Conservation (phyloP, 1,140 invertebrate genomes). For the Ladona fulva region DNA sequence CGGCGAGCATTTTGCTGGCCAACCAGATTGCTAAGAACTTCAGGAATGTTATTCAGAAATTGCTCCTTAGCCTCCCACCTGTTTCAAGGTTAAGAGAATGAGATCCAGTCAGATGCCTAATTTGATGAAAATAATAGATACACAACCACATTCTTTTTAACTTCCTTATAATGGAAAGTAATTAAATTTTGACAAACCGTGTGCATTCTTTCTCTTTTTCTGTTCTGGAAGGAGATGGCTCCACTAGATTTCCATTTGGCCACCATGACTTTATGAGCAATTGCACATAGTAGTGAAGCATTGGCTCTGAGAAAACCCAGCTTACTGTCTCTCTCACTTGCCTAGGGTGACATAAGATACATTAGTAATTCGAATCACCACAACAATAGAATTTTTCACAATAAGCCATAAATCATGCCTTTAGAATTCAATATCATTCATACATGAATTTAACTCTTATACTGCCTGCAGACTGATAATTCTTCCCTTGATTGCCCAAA, state of each 20-base stretch:
- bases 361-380: too few relatives aligned
- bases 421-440: too few relatives aligned
- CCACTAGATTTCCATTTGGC: conserved; percentile 65
- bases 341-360: conserved; percentile 37
- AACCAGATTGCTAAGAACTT: conserved; percentile 71
- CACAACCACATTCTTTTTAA: background rate
- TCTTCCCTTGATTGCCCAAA: too few relatives aligned
- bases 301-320: conserved; percentile 80
- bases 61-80: conserved; percentile 52
- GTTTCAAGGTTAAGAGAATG: background rate
- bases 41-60: conserved; percentile 63
- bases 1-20: conserved; percentile 73
- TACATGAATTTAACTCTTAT: too few relatives aligned
- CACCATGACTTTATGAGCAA: conserved; percentile 78
- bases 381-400: too few relatives aligned
- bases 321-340: conserved; percentile 80
- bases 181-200: conserved; percentile 18
- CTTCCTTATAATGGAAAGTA: background rate
- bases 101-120: background rate
- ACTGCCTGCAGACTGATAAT: too few relatives aligned
- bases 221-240: conserved; percentile 43
- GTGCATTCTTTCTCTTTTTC: conserved; percentile 58
- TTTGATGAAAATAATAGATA: background rate
- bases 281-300: conserved; percentile 80
- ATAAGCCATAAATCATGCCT: too few relatives aligned